These are phyloP conservation scores for Puffinus mauretanicus DNA, from an alignment of 2,113 vertebrate genomes.

Conservation along the genomic window DNA sequence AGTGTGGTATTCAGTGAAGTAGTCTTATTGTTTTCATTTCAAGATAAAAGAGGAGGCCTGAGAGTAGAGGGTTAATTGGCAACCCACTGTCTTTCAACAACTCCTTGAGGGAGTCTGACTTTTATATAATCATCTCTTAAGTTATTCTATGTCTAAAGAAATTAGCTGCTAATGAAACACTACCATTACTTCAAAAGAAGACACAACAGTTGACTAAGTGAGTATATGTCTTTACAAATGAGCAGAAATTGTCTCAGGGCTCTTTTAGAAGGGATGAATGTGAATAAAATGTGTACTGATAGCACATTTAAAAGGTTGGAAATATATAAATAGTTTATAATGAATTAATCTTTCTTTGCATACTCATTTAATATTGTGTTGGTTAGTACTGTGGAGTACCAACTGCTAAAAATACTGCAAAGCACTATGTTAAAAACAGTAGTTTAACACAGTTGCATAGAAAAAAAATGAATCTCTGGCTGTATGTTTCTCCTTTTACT, in stretches of 20 bases:
- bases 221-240: conserved; percentile 1
- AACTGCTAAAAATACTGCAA: background rate
- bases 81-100: background rate
- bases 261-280: background rate
- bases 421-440: background rate
- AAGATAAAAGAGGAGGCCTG: background rate
- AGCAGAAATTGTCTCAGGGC: background rate
- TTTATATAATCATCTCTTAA: background rate
- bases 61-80: background rate
- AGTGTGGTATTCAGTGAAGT: background rate
- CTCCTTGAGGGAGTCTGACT: background rate
- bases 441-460: background rate
- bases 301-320: background rate
- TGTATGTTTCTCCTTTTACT: background rate
- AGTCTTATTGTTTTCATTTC: background rate
- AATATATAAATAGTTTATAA: background rate
- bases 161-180: conserved; percentile 43
- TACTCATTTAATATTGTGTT: background rate
- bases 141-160: conserved; percentile 26
- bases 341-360: background rate
- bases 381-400: background rate
- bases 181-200: conserved; percentile 18
- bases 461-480: background rate
- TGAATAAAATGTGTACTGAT: background rate
- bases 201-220: background rate